Evolutionary conservation across 1,140 invertebrate species (phyloP).

Genomic region (Hetaerina americana): DNA sequence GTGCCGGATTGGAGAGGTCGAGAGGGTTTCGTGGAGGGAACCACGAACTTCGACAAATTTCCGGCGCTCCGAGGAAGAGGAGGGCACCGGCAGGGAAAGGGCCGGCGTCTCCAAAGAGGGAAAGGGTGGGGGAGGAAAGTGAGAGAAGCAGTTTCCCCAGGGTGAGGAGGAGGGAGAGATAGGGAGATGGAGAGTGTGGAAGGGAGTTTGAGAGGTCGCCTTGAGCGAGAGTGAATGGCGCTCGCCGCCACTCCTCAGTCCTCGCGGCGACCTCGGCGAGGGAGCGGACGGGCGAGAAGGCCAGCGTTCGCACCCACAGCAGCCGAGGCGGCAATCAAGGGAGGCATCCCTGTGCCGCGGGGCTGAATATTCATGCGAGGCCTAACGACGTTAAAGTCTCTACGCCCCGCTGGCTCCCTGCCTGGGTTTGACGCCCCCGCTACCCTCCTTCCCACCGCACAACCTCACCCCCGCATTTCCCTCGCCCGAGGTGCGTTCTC

Average conservation of each 20-base stretch:
- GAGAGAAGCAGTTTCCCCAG: background rate
- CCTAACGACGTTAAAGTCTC: background rate
- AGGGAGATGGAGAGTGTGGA: background rate
- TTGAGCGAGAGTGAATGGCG: background rate
- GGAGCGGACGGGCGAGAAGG: too few species aligned
- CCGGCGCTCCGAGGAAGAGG: too few species aligned
- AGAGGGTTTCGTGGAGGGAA: too few species aligned
- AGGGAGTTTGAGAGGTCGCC: background rate
- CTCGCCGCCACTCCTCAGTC: too few species aligned
- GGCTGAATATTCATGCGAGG: background rate
- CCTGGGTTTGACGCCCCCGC: background rate
- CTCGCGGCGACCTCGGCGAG: too few species aligned
- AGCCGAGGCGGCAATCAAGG: background rate
- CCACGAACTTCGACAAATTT: too few species aligned
- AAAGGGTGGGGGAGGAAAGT: too few species aligned
- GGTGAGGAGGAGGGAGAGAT: background rate
- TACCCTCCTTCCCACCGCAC: background rate
- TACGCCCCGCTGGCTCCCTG: background rate
- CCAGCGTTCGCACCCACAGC: background rate
- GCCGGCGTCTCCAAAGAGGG: too few species aligned
- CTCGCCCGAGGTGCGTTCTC: too few species aligned
- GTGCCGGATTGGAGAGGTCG: too few species aligned
- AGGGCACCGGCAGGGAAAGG: too few species aligned
- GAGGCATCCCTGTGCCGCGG: background rate
- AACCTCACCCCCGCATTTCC: too few species aligned